phyloP scores from a whole-genome alignment of 2,113 vertebrate species.

The Isurus oxyrinchus region DNA sequence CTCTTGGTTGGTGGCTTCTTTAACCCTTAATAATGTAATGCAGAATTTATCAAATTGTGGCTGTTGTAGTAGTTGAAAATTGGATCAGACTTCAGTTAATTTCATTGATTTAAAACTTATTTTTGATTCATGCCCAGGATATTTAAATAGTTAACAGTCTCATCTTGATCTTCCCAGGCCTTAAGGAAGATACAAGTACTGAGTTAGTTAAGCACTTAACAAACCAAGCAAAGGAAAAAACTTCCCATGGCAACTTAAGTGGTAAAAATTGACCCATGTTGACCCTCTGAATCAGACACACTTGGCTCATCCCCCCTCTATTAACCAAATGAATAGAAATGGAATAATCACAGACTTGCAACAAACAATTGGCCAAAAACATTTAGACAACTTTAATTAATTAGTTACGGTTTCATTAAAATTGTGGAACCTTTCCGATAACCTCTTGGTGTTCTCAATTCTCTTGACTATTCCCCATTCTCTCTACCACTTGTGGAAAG shows the following conservation, averaged over 20 bases:
- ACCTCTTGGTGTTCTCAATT: background rate
- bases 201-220: background rate
- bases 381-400: constrained; percentile 1
- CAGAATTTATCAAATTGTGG: background rate
- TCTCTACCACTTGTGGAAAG: background rate
- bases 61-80: background rate
- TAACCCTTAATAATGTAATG: background rate
- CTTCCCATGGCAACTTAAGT: background rate
- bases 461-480: background rate
- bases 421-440: background rate
- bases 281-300: background rate
- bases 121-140: background rate
- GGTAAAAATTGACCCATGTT: background rate
- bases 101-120: background rate
- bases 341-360: background rate
- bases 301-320: background rate
- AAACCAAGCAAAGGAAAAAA: background rate
- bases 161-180: background rate
- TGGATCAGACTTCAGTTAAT: background rate
- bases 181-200: background rate
- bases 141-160: background rate
- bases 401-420: background rate
- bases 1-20: background rate
- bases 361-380: background rate
- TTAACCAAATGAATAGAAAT: background rate